Evolutionary conservation across 2,797 vertebrate genomes (phyloP), one percentile per base, ranked within the genome.

Genomic region (Austrolebias charrua): DNA sequence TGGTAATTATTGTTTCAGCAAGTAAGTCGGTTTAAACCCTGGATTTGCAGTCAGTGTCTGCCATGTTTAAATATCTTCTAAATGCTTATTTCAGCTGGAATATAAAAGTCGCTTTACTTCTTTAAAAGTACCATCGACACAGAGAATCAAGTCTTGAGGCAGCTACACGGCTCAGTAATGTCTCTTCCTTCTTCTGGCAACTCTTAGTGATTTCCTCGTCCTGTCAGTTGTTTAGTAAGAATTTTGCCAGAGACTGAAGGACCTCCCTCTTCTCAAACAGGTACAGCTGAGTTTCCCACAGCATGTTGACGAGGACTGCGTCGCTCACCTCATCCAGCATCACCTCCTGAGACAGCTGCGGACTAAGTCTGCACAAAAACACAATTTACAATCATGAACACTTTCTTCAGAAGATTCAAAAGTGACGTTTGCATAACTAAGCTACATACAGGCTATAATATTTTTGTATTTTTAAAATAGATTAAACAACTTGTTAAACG

Each of bases 201-300:
- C 8, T 29, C n/a, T 18, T n/a, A n/a, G 9, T 42, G 0, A 7
- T 42, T 8, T 14, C 15, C 45, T 28, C 42, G 46, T 35, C 15
- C 24, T 44, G 18, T 95, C 88, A 95, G 0, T 73, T 81, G 0
- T 80, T 80, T 10, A 94, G 86, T 2, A 97, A 89, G 52, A 88
- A 72, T 15, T 75, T 89, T 16, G 93, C 91, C 42, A 98, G 88
- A 5, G 83, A 87, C 59, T 94, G 90, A 0, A 98, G 84, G 76
- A 89, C 66, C 9, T 95, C 93, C 24, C 93, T 88, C 57, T 96
- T 95, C 88, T 98, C 93, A 2, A 95, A 94, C 69, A 99, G 92
- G 87, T 97, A 98, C 81, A 99, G 94, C 90, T 98, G 96, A 0
- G 97, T 99, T 72, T 98, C 95, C 97, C 97, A 99, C 55, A 99